Base-by-base conservation (phyloP, 1,140 invertebrate genomes). In the Heliconius eleuchia region DNA sequence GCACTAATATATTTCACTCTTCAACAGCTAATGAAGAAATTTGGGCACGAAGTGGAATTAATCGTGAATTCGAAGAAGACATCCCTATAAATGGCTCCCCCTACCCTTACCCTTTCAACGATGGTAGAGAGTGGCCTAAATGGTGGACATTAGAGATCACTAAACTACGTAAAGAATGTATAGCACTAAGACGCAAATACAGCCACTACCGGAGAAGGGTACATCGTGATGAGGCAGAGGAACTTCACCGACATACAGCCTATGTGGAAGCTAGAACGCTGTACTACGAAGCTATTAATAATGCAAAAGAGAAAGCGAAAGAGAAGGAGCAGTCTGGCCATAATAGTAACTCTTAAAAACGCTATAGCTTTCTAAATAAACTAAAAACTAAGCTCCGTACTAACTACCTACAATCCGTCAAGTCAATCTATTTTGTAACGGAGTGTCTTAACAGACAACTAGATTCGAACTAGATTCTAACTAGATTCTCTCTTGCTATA, bases 31-130 rank as follows among this genome's bases (percentile, higher is more conserved):
- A 66, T 5, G 60, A 66, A 66, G 60, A 66, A 66, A 66, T 66
- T 66, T 66, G 60, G 60, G 60, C 23, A 9, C 27, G 60, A 66
- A 66, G 60, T 30, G 60, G 60, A 27, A 30, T 66, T 30, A 66
- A 66, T 66, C 23, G 23, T 13, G 60, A 66, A 66, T 66, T 66
- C 23, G 60, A 66, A 66, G 60, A 66, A 66, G 27, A 66, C 11
- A 66, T 66, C 23, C 60, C 60, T 1, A 30, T 30, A 66, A 66
- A 66, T 30, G 60, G 60, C 9, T 60, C 23, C 55, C n/a, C 55
- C 55, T 66, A 27, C 13, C 60, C 27, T 13, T n/a, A 27, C 13
- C 60, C 27, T 6, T n/a, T 57, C n/a, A 23, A 27, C 16, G 71
- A 73, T 42, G 42, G 71, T 42, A 73, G 37, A 57, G 55, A 2